Percentiles rank a stretch among this genome's conserved stretches.
Conservation (phyloP, 2,797 vertebrate genomes). For the Oreochromis mossambicus region DNA sequence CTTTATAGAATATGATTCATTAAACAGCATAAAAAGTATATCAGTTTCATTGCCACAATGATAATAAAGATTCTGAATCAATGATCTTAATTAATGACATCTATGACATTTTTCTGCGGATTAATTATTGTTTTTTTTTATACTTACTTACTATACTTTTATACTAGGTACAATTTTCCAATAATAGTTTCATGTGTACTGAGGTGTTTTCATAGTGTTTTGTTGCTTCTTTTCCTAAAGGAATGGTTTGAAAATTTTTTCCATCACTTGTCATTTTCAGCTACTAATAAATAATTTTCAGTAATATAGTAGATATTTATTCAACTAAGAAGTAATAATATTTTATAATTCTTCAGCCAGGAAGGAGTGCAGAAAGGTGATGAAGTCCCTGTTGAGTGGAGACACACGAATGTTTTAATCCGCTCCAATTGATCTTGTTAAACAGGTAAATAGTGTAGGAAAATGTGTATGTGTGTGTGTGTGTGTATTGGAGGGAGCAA, state of each 20-base stretch:
- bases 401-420: too few species aligned
- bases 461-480: neutral
- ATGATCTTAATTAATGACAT: neutral
- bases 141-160: neutral
- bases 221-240: neutral
- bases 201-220: neutral
- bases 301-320: neutral
- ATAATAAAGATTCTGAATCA: neutral
- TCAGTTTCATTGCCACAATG: neutral
- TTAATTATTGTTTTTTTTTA: fast-evolving
- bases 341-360: neutral
- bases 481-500: neutral
- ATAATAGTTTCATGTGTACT: neutral
- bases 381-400: neutral
- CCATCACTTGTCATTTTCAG: neutral
- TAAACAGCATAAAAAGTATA: neutral
- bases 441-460: neutral
- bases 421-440: neutral
- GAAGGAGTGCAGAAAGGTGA: neutral
- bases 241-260: neutral
- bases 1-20: neutral
- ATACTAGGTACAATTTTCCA: neutral
- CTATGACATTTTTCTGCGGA: neutral
- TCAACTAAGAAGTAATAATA: neutral
- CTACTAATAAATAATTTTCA: neutral